Evolutionary conservation across 1,140 invertebrate species (phyloP), one percentile per base, ranked within the genome.

Genomic region (Habropoda laboriosa): DNA sequence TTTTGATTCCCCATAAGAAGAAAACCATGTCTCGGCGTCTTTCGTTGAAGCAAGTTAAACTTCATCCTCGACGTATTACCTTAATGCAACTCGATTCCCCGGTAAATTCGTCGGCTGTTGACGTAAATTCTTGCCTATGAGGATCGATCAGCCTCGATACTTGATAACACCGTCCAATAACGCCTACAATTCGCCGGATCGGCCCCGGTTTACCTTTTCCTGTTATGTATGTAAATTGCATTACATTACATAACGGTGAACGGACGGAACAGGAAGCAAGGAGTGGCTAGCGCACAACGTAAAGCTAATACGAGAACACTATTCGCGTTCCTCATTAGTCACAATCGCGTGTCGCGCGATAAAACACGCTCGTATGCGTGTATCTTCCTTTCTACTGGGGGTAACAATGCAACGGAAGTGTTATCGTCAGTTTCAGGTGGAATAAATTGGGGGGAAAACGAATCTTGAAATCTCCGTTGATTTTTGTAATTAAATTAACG

Each of bases 191-290:
- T 75, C 47, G 35, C 53, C 13, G 58, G 40, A 51, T 81, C 38
- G 13, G 24, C 45, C 45, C 38, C 40, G 60, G 71, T 32, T 30
- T 63, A 70, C 40, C 42, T 61, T 86, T 87, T 88, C 86, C 81
- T 84, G 86, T 87, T 80, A 87, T 79, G 81, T 80, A 87, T 79
- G 81, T 81, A 86, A 82, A 84, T 88, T 84, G 55, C 66, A 63
- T 82, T 85, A 63, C 80, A 61, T 87, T 87, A 75, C 74, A 83
- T 80, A 88, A 87, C 80, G 57, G 68, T 51, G 70, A 74, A 71
- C 57, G 60, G 18, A 81, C 49, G 49, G 60, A 55, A 79, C 71
- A 81, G 82, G 82, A 84, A 86, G 51, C 63, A 68, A 73, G 79
- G 82, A 85, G 82, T 58, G 73, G 67, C 57, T 47, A 49, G 63